Base-by-base conservation (phyloP, 2,113 vertebrate species). In the Varanus salvator region DNA sequence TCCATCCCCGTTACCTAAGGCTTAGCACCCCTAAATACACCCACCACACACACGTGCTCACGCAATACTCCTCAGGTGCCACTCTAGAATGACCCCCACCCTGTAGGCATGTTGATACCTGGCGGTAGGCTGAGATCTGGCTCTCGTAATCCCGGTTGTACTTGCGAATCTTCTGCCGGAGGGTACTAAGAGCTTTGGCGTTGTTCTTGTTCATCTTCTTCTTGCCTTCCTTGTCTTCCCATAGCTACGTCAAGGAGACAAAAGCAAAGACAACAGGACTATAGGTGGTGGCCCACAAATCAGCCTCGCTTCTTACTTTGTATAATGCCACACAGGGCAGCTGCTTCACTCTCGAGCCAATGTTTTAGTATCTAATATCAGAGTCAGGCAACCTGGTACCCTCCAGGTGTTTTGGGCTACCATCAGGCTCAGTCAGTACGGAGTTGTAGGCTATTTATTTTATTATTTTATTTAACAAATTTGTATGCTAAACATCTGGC, bases 131-230 rank as follows among this genome's bases (percentile, higher is more conserved):
- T 64, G 94, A 92, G 4, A 98, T 98, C 72, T 98, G 97, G 0
- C 96, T 94, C 93, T 99, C 98, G 29, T 98, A 99, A 89, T 99
- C 98, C 19, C 98, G 94, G 97, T 98, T 99, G 96, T 99, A 99
- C 91, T 98, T 98, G 93, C 98, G 97, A 89, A 98, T 98, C 96
- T 99, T 99, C 97, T 99, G 98, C 6, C 98, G 97, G 44, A 98
- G 95, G 0, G 98, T 98, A 92, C 98, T 98, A 90, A 98, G 96
- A 23, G 98, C 98, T 94, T 98, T 98, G 11, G 98, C 98, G 0
- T 98, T 99, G 95, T 98, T 98, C 96, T 99, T 99, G 94, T 98
- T 98, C 98, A 99, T 99, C 95, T 99, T 99, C 96, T 98, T 99
- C 92, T 98, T 98, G 54, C 98, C 98, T 91, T 99, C 98, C 91